These are phyloP conservation scores for Sesamia nonagrioides DNA, from an alignment of 1,140 invertebrate genomes.

Conservation along the genomic window DNA sequence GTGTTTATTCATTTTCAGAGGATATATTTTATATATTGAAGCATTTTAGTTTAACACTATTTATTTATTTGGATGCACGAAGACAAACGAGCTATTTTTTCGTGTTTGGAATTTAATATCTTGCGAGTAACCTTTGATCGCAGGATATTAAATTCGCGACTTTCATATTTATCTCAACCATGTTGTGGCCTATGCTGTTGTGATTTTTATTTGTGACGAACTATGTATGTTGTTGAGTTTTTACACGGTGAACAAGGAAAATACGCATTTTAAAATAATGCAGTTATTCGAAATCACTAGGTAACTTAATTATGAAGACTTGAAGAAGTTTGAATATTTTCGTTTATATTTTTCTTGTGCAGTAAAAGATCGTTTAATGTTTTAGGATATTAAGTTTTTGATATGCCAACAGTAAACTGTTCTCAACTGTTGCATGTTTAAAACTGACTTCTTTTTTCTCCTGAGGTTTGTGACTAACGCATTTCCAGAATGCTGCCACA, in stretches of 20 bases:
- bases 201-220: not conserved
- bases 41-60: not conserved
- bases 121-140: slow-evolving; percentile 28
- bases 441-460: too few relatives aligned
- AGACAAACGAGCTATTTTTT: slow-evolving; percentile 17
- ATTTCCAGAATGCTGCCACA: not conserved
- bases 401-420: too few relatives aligned
- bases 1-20: not conserved
- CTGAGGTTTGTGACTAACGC: not conserved
- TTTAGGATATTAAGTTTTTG: too few relatives aligned
- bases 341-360: too few relatives aligned
- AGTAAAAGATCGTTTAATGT: too few relatives aligned
- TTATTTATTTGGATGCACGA: slow-evolving; percentile 16
- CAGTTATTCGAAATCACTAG: too few relatives aligned
- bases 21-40: slow-evolving; percentile 7
- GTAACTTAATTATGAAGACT: too few relatives aligned
- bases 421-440: too few relatives aligned
- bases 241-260: too few relatives aligned
- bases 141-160: slow-evolving; percentile 33
- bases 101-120: slow-evolving; percentile 47
- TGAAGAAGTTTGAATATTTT: too few relatives aligned
- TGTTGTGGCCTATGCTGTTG: not conserved
- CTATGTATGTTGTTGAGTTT: too few relatives aligned
- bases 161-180: slow-evolving; percentile 30
- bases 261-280: too few relatives aligned